phyloP scores from a whole-genome alignment of 2,888 invertebrate species.

The Brachynemurus nebulosus region DNA sequence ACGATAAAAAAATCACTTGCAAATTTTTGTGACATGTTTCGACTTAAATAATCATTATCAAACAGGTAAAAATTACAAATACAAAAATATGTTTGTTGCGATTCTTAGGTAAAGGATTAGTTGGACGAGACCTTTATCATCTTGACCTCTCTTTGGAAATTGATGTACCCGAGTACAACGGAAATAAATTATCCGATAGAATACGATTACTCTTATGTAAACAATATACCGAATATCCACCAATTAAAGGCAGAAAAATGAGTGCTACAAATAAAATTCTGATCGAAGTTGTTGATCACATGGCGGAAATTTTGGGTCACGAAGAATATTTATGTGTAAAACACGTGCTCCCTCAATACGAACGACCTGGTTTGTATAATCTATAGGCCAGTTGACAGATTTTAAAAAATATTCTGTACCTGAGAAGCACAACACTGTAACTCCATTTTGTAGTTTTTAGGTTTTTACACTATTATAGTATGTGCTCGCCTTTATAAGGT shows the following conservation, averaged over 20 bases:
- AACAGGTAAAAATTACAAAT: too few relatives aligned
- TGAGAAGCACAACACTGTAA: too few relatives aligned
- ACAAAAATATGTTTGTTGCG: slow-evolving; percentile 3
- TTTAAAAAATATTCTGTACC: too few relatives aligned
- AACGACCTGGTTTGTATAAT: slow-evolving; percentile 46
- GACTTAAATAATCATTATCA: too few relatives aligned
- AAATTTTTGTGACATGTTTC: too few relatives aligned
- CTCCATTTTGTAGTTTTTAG: too few relatives aligned
- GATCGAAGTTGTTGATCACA: slow-evolving; percentile 38
- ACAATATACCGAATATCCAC: slow-evolving; percentile 43
- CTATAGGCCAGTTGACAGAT: too few relatives aligned
- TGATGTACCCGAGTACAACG: slow-evolving; percentile 42
- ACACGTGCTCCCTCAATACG: slow-evolving; percentile 55
- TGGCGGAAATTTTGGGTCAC: slow-evolving; percentile 36
- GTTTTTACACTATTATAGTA: too few relatives aligned
- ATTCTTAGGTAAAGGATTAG: slow-evolving; percentile 13
- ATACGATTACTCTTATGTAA: slow-evolving; percentile 39
- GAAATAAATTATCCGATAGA: slow-evolving; percentile 38
- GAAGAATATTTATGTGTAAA: slow-evolving; percentile 34
- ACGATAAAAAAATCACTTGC: too few relatives aligned
- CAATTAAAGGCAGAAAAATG: slow-evolving; percentile 33
- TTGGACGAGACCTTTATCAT: slow-evolving; percentile 45
- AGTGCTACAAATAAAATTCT: slow-evolving; percentile 42
- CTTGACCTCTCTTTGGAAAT: slow-evolving; percentile 47
- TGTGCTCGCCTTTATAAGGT: too few relatives aligned